A percentile compares a stretch with the other conserved stretches of the same genome.
phyloP scores from a whole-genome alignment of 2,888 invertebrate genomes.

The Anthoptus insignis region DNA sequence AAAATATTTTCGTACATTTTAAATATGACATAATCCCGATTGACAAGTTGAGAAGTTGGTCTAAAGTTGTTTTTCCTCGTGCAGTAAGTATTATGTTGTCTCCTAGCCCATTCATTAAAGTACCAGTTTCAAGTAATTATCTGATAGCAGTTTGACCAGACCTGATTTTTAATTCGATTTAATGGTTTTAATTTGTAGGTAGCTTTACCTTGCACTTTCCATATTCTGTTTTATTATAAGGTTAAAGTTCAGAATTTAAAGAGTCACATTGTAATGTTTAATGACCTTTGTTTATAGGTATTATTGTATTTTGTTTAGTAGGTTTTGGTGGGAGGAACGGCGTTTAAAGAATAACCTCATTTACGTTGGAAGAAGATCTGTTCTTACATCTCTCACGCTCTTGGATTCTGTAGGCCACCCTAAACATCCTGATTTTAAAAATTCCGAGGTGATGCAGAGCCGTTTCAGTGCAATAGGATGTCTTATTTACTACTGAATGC shows the following conservation, averaged over 20 bases:
- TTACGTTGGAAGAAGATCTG: too few species aligned
- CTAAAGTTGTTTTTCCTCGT: background rate
- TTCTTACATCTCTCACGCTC: too few species aligned
- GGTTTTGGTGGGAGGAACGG: too few species aligned
- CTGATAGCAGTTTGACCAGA: background rate
- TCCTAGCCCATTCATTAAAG: background rate
- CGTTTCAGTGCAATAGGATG: too few species aligned
- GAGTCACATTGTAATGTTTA: background rate
- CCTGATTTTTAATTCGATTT: conserved; percentile 2
- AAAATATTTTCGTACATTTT: background rate
- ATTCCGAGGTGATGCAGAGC: too few species aligned
- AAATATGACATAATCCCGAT: conserved; percentile 4
- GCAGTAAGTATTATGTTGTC: background rate
- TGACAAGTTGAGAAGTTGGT: background rate
- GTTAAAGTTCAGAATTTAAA: background rate
- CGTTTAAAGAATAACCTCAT: too few species aligned
- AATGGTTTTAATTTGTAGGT: background rate
- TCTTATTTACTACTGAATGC: too few species aligned
- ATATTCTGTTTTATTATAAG: background rate
- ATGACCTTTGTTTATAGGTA: background rate
- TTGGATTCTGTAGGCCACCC: too few species aligned
- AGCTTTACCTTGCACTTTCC: background rate
- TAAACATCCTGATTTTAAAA: too few species aligned
- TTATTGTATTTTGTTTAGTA: too few species aligned
- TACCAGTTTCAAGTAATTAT: background rate